These are phyloP conservation scores for Stenurella melanura DNA, from an alignment of 2,888 invertebrate genomes.

Conservation along the genomic window DNA sequence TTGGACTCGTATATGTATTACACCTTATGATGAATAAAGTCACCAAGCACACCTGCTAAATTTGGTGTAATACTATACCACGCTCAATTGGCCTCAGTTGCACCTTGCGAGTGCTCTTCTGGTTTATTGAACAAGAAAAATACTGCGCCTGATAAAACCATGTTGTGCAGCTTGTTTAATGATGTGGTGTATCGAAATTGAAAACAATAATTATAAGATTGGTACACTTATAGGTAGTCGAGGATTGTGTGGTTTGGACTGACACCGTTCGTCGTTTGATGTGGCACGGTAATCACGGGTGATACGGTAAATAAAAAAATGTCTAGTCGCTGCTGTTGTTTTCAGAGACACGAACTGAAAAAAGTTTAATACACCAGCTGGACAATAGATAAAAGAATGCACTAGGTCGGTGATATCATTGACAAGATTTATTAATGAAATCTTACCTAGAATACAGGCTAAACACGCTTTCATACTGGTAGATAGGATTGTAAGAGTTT, in stretches of 20 bases:
- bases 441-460: too few relatives aligned
- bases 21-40: neutral
- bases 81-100: constrained; percentile 42
- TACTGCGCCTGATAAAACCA: constrained; percentile 34
- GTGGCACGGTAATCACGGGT: neutral
- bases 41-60: constrained; percentile 5
- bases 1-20: neutral
- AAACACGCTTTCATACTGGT: too few relatives aligned
- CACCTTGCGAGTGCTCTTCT: constrained; percentile 45
- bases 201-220: constrained; percentile 1
- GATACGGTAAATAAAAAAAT: neutral
- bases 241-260: neutral
- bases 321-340: neutral
- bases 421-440: too few relatives aligned
- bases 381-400: neutral
- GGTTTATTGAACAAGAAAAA: constrained; percentile 47
- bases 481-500: too few relatives aligned
- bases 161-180: neutral
- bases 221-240: neutral
- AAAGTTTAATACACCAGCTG: neutral
- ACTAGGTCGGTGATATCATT: neutral
- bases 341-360: neutral
- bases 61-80: constrained; percentile 24
- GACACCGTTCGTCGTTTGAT: neutral
- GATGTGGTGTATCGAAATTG: constrained; percentile 24